A percentile compares a stretch with the other conserved stretches of the same genome.
Conservation (phyloP, 1,140 invertebrate genomes). For the Drosophila aff. region DNA sequence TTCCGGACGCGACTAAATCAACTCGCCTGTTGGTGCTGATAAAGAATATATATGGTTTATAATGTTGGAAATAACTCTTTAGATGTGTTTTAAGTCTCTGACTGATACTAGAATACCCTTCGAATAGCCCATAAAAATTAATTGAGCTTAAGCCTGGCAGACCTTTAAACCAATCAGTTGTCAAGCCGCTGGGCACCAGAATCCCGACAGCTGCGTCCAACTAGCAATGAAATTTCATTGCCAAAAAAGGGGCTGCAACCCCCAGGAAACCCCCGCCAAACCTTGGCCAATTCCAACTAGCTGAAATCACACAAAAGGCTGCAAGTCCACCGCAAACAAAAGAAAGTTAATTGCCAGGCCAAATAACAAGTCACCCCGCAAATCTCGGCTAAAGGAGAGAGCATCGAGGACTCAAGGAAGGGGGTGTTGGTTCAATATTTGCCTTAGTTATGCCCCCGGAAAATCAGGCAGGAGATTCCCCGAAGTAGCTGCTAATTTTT, state of each 20-base stretch:
- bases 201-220: constrained; percentile 66
- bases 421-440: constrained; percentile 52
- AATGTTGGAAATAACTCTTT: too few species aligned
- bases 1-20: too few species aligned
- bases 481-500: constrained; percentile 51
- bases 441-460: constrained; percentile 42
- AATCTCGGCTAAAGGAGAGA: constrained; percentile 15
- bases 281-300: constrained; percentile 28
- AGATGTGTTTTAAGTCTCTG: too few species aligned
- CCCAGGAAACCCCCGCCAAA: neutral
- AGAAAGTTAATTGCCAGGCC: constrained; percentile 69
- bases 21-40: too few species aligned
- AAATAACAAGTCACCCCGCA: constrained; percentile 53
- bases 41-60: too few species aligned
- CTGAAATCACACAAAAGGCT: constrained; percentile 40
- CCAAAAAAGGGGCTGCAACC: constrained; percentile 6
- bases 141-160: neutral
- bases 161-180: constrained; percentile 11
- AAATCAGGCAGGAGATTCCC: constrained; percentile 13
- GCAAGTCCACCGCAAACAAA: constrained; percentile 67
- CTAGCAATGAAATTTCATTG: constrained; percentile 66
- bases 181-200: constrained; percentile 22
- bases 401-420: neutral
- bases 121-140: neutral
- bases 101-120: too few species aligned